A percentile compares a stretch with the other conserved stretches of the same genome.
Conservation (phyloP, 2,113 vertebrate species). For the Nothocercus nigrocapillus region DNA sequence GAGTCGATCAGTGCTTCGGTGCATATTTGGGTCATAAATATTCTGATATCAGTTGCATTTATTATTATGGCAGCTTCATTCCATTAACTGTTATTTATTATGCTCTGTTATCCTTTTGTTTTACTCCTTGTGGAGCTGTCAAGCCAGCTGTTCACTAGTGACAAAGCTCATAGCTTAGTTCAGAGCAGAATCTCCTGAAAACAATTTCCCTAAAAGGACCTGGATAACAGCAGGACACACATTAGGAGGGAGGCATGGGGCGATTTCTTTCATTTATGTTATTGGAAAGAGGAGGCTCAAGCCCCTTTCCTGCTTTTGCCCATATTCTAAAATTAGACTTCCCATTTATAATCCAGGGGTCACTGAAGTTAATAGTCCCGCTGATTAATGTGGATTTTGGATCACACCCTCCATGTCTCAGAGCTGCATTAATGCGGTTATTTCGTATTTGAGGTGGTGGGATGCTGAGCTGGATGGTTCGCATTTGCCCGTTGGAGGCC, state of each 20-base stretch:
- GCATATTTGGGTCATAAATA: constrained; percentile 61
- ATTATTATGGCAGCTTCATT: constrained; percentile 49
- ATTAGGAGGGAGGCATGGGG: background rate
- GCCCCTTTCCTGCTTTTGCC: background rate
- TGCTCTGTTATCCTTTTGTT: background rate
- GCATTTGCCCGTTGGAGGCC: background rate
- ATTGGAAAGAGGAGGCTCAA: background rate
- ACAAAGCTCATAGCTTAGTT: constrained; percentile 9
- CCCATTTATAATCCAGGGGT: background rate
- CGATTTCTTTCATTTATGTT: background rate
- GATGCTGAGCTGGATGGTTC: background rate
- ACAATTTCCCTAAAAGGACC: background rate
- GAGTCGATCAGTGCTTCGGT: constrained; percentile 53
- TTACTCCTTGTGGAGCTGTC: constrained; percentile 55
- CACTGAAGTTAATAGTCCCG: background rate
- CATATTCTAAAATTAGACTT: background rate
- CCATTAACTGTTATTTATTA: constrained; percentile 40
- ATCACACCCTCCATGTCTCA: background rate
- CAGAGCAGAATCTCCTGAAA: constrained; percentile 26
- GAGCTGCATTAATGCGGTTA: background rate
- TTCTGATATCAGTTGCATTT: constrained; percentile 30
- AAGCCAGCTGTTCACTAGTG: constrained; percentile 10
- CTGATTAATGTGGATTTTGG: background rate
- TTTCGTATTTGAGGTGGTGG: background rate
- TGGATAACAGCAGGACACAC: background rate